Conservation (phyloP, 2,113 vertebrate genomes). For the Alaudala cheleensis region DNA sequence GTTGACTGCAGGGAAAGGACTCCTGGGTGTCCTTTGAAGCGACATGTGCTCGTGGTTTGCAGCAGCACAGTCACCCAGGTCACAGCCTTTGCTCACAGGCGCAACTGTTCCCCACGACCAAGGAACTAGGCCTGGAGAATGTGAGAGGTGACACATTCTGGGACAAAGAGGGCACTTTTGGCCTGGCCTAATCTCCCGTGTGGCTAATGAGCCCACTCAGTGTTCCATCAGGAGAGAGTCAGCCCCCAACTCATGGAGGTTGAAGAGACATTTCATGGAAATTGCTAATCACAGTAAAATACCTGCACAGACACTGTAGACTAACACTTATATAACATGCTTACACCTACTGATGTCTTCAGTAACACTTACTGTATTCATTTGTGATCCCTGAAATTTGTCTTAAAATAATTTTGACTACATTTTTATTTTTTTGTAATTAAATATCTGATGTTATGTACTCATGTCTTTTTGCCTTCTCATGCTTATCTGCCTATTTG, state of each 20-base stretch:
- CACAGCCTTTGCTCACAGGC: neutral
- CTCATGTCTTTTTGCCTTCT: neutral
- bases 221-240: neutral
- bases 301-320: neutral
- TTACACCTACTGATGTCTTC: neutral
- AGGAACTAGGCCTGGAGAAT: neutral
- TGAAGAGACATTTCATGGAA: neutral
- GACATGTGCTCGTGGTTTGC: neutral
- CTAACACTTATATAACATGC: neutral
- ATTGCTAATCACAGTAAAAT: neutral
- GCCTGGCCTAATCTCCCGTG: neutral
- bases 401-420: neutral
- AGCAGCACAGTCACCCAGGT: neutral
- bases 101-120: neutral
- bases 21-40: neutral
- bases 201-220: neutral
- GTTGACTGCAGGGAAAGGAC: neutral
- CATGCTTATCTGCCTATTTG: neutral
- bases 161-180: neutral
- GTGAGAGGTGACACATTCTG: neutral
- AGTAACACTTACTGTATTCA: neutral
- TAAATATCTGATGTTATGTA: neutral
- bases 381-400: neutral
- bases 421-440: neutral
- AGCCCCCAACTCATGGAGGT: neutral